phyloP scores from a whole-genome alignment of 2,888 invertebrate genomes.

The Tuta absoluta region DNA sequence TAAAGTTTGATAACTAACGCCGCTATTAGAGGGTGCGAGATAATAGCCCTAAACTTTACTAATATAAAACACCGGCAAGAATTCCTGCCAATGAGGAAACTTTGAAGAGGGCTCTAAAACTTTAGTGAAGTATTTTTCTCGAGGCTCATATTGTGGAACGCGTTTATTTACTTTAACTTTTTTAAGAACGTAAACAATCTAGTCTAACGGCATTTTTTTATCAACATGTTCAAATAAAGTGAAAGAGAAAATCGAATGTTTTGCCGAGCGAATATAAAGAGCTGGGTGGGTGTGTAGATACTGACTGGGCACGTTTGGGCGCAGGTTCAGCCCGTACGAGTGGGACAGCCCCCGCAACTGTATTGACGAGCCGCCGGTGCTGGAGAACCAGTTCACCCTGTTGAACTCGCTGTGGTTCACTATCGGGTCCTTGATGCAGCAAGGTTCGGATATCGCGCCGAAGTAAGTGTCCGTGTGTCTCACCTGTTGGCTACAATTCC shows the following conservation, averaged over 20 bases:
- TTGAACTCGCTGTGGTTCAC: conserved; percentile 97
- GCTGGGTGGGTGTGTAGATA: conserved; percentile 27
- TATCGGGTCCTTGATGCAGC: conserved; percentile 95
- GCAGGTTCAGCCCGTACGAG: conserved; percentile 95
- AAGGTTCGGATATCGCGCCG: conserved; percentile 95
- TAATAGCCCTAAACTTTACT: conserved; percentile 25
- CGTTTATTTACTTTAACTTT: not conserved
- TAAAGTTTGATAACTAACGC: conserved; percentile 27
- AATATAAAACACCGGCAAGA: conserved; percentile 22
- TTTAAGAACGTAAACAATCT: not conserved
- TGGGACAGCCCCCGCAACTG: conserved; percentile 94
- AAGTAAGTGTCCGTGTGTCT: conserved; percentile 84
- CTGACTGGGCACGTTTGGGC: conserved; percentile 71
- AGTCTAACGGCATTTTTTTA: not conserved
- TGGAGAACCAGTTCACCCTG: conserved; percentile 95
- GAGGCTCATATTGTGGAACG: not conserved
- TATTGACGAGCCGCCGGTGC: conserved; percentile 90
- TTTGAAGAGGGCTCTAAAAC: conserved; percentile 2
- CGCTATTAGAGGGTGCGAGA: conserved; percentile 25
- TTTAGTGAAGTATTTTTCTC: not conserved
- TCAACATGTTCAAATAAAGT: not conserved
- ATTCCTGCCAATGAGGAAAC: conserved; percentile 10
- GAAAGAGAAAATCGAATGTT: conserved; percentile 1
- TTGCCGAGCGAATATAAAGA: conserved; percentile 8
- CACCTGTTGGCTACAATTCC: conserved; percentile 61